A percentile compares a stretch with the other conserved stretches of the same genome.
phyloP scores from a whole-genome alignment of 2,888 invertebrate genomes.

The Coelinius sp. region DNA sequence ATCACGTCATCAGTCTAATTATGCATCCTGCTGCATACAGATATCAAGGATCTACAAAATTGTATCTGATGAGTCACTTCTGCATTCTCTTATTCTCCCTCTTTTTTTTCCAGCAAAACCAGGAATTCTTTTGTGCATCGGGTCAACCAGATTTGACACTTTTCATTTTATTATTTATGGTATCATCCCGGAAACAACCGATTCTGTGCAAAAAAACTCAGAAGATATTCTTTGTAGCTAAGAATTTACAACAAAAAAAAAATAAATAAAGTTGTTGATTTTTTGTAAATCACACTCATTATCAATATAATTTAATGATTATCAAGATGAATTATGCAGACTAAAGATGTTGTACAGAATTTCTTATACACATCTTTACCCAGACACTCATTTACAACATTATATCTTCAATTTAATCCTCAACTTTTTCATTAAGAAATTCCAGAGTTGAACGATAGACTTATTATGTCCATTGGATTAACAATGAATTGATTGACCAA shows the following conservation, averaged over 20 bases:
- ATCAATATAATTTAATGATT: background rate
- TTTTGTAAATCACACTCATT: background rate
- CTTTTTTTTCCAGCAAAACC: background rate
- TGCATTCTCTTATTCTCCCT: background rate
- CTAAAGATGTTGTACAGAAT: background rate
- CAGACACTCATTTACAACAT: background rate
- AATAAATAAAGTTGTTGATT: background rate
- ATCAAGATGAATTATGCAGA: background rate
- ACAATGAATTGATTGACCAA: background rate
- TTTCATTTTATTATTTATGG: background rate
- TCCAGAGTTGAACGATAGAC: background rate
- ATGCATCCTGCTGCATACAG: conserved; percentile 11
- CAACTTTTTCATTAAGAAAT: background rate
- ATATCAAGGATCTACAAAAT: conserved; percentile 1
- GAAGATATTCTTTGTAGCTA: too few relatives aligned
- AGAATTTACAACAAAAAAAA: background rate
- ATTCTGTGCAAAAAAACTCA: background rate
- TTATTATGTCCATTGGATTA: background rate
- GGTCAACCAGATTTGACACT: background rate
- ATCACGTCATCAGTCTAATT: conserved; percentile 16
- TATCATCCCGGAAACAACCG: background rate
- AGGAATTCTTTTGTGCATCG: background rate
- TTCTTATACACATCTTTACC: background rate
- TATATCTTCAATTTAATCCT: background rate
- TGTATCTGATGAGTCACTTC: background rate